Evolutionary conservation across 2,113 vertebrate genomes (phyloP).

Genomic region (Sorex araneus): DNA sequence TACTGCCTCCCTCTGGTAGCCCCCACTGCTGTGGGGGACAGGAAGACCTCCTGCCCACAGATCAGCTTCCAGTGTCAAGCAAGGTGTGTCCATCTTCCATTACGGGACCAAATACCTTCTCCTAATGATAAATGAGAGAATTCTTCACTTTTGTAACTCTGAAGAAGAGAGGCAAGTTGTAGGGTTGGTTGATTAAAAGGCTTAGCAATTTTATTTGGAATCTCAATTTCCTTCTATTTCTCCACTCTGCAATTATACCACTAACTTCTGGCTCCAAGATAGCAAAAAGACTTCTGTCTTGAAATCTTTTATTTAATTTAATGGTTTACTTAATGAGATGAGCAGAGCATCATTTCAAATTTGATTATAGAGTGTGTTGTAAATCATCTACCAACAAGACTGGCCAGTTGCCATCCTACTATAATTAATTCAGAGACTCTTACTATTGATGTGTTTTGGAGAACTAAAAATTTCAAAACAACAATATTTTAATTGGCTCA

Average conservation of each 20-base stretch:
- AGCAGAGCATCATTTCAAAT: constrained; percentile 5
- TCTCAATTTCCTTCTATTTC: constrained; percentile 9
- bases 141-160: neutral
- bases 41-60: neutral
- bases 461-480: constrained; percentile 3
- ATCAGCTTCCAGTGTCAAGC: neutral
- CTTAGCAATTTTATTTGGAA: neutral
- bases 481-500: constrained; percentile 25
- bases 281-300: neutral
- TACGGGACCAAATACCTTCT: neutral
- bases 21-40: neutral
- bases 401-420: neutral
- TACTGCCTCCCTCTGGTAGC: neutral
- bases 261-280: too few relatives aligned
- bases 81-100: neutral
- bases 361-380: neutral
- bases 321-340: neutral
- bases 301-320: constrained; percentile 30
- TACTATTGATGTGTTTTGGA: constrained; percentile 17
- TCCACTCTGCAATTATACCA: neutral
- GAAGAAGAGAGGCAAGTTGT: neutral
- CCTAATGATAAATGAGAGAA: neutral
- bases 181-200: neutral
- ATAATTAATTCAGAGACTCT: neutral
- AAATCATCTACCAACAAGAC: neutral